Evolutionary conservation across 2,888 invertebrate genomes (phyloP).

Genomic region (Agrochola lychnidis): DNA sequence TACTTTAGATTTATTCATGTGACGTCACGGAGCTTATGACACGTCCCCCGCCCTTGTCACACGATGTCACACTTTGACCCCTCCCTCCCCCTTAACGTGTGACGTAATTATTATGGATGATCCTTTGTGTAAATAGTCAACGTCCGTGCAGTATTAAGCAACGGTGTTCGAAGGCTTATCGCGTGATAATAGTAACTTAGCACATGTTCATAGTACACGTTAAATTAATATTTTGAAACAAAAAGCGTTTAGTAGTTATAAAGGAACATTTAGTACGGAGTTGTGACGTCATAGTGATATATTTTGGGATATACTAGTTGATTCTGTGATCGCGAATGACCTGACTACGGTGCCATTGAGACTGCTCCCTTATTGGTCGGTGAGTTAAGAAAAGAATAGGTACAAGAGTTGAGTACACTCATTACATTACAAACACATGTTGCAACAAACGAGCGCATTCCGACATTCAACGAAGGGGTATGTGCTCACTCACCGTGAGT

Average conservation of each 20-base stretch:
- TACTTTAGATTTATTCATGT: too few relatives aligned
- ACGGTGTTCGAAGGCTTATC: conserved; percentile 62
- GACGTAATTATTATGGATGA: too few relatives aligned
- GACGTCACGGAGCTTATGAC: too few relatives aligned
- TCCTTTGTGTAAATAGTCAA: conserved; percentile 50
- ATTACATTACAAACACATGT: too few relatives aligned
- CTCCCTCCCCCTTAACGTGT: too few relatives aligned
- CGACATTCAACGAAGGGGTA: too few relatives aligned
- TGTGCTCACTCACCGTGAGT: too few relatives aligned
- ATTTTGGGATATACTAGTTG: conserved; percentile 61
- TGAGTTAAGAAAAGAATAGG: background rate
- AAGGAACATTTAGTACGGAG: conserved; percentile 50
- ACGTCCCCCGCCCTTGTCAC: too few relatives aligned
- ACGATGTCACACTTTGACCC: too few relatives aligned
- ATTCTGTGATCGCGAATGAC: conserved; percentile 49
- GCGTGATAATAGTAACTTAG: conserved; percentile 64
- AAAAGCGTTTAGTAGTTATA: conserved; percentile 60
- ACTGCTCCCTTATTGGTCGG: conserved; percentile 13
- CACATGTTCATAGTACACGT: conserved; percentile 59
- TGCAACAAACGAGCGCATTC: too few relatives aligned
- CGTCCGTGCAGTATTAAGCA: conserved; percentile 64
- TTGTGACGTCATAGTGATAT: conserved; percentile 62
- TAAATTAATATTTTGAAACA: conserved; percentile 65
- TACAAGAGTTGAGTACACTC: background rate
- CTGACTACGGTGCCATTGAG: conserved; percentile 50